Conservation (phyloP, 2,797 vertebrate genomes). For the Gobionotothen gibberifrons region DNA sequence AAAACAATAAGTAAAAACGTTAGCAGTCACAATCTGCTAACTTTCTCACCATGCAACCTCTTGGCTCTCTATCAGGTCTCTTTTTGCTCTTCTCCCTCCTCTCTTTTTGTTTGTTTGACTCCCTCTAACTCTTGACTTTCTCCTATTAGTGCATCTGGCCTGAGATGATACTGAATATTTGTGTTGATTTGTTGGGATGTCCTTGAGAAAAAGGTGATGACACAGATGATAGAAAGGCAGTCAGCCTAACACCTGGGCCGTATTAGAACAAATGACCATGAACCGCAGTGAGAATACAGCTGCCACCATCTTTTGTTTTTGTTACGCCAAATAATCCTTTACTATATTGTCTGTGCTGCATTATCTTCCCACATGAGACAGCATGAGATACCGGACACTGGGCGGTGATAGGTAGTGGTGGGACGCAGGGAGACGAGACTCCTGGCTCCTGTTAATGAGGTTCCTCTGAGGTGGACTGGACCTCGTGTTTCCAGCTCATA, state of each 20-base stretch:
- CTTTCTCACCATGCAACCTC: conserved; percentile 2
- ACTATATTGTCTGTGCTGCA: conserved; percentile 35
- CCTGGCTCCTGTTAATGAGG: conserved; percentile 62
- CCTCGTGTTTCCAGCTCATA: conserved; percentile 71
- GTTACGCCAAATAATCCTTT: conserved; percentile 20
- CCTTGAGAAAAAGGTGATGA: conserved; percentile 61
- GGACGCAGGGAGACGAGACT: conserved; percentile 43
- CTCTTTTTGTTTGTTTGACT: conserved; percentile 48
- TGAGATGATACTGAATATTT: conserved; percentile 53
- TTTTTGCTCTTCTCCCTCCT: conserved; percentile 22
- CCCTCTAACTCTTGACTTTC: conserved; percentile 32
- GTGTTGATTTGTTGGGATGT: conserved; percentile 38
- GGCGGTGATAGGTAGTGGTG: conserved; percentile 51
- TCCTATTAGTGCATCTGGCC: conserved; percentile 50
- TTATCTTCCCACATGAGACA: conserved; percentile 51
- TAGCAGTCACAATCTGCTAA: conserved; percentile 29
- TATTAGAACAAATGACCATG: conserved; percentile 48
- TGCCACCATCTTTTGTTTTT: conserved; percentile 58
- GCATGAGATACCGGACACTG: conserved; percentile 37
- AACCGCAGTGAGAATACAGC: conserved; percentile 38
- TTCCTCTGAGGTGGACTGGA: conserved; percentile 57
- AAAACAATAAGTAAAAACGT: conserved; percentile 18
- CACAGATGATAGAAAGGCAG: conserved; percentile 52
- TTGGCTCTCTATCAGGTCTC: conserved; percentile 22
- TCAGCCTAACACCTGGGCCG: conserved; percentile 59